Conservation (phyloP, 2,113 vertebrate species). For the Corydoras sp. region DNA sequence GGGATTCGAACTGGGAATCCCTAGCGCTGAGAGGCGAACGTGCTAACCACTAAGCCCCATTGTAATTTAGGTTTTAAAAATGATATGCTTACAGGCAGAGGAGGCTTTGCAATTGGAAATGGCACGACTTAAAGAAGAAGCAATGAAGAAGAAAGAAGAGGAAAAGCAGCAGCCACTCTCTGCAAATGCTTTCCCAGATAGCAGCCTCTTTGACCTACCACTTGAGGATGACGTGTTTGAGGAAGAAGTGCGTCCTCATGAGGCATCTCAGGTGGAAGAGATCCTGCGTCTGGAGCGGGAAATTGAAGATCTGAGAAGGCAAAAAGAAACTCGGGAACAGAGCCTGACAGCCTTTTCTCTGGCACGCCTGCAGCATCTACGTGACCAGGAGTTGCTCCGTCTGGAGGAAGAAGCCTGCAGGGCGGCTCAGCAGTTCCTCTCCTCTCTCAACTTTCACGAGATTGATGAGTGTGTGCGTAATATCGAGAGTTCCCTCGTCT, state of each 20-base stretch:
- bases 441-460: constrained; percentile 93
- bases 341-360: constrained; percentile 83
- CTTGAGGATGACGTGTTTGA: constrained; percentile 52
- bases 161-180: not conserved
- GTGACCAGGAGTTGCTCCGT: constrained; percentile 81
- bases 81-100: constrained; percentile 57
- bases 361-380: constrained; percentile 78
- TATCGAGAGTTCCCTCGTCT: constrained; percentile 82
- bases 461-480: constrained; percentile 93
- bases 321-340: constrained; percentile 91
- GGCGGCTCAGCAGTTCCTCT: constrained; percentile 91
- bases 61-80: not conserved
- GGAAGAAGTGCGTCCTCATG: constrained; percentile 67
- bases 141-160: constrained; percentile 47
- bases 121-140: constrained; percentile 52
- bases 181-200: not conserved
- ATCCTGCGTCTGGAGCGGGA: constrained; percentile 92
- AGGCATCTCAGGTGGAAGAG: constrained; percentile 88
- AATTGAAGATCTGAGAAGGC: constrained; percentile 84
- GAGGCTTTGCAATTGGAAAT: constrained; percentile 55
- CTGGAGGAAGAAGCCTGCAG: constrained; percentile 90
- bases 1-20: too few species aligned
- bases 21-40: too few species aligned
- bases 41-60: not conserved
- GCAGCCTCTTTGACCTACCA: constrained; percentile 45